Evolutionary conservation across 2,113 vertebrate genomes (phyloP), one percentile per base, ranked within the genome.

Genomic region (Gallinago jamesoni): DNA sequence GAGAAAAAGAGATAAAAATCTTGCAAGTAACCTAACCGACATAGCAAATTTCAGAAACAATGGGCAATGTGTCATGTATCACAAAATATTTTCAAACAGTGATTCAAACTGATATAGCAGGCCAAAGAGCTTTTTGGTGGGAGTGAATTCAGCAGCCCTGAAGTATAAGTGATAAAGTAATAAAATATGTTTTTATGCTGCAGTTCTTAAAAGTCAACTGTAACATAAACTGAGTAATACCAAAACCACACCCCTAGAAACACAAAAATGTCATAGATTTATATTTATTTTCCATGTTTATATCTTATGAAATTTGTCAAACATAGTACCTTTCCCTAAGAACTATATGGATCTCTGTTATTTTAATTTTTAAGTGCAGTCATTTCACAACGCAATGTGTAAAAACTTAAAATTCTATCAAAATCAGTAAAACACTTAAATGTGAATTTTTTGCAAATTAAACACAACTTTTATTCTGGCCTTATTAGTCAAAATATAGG

Each of bases 331-430:
- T 73, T 55, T 79, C 17, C 52, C 9, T 4, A 45, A 43, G 50
- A 69, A 18, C 18, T 31, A 1, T 14, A 20, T 0, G 1, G 10
- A 12, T 57, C 3, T 50, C 19, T n/a, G 4, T 59, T 70, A 5
- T 76, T 70, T 21, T 77, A 6, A 21, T 79, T 76, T 76, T 2
- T 35, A 28, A 62, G 27, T 33, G 12, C 25, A 79, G 39, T 27
- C 30, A 33, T 39, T 70, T 87, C 35, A 57, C 14, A 76, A 10
- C 62, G 4, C 28, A 48, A 1, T 25, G 6, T 55, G 85, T 56
- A 25, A 27, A 77, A 52, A 7, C 30, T 20, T 59, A 45, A 75
- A 50, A 39, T 31, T 37, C 25, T 13, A 2, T 56, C 14, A 6
- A 53, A 57, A 84, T 63, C 28, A 30, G 16, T 70, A 35, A 21